Evolutionary conservation across 1,140 invertebrate species (phyloP), one percentile per base, ranked within the genome.

Genomic region (Saccostrea echinata): DNA sequence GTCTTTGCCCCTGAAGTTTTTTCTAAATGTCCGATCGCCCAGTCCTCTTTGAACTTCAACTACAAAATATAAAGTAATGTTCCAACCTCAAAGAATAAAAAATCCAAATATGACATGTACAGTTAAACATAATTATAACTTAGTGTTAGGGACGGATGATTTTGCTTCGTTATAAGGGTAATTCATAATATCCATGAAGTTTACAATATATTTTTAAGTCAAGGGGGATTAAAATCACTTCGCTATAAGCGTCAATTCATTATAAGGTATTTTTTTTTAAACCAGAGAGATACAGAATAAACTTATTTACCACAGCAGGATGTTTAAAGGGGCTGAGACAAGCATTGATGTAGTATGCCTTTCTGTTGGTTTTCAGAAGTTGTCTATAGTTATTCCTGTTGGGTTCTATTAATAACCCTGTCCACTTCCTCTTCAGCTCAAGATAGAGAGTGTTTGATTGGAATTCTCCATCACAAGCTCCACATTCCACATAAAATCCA

Each of bases 321-420:
- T 87, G 57, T 0, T 84, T 68, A 21, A 83, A 83, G 9, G 84
- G 83, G 84, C 87, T 87, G 16, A 90, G 33, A 68, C 89, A 90
- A 33, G 86, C 84, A 55, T 90, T 88, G 21, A 90, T 64, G 0
- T 71, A 85, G 30, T 83, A 86, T 11, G 89, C 86, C 43, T 81
- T 88, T 82, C 89, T 88, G 83, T 90, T 83, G 68, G 89, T 91
- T 3, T 30, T 64, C 61, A 57, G 43, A 16, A 96, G 92, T 68
- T 94, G 90, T 4, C 90, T 90, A 90, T 95, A 96, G 87, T 96
- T 96, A 4, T 94, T 87, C 13, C 97, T 96, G 92, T 97, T 97
- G 0, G 97, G 97, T 84, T 97, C 96, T 16, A 97, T 96, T 84
- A 97, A 95, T 11, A 97, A 95, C 2, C 97, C 97, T 86, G 95